Base-by-base conservation (phyloP, 2,113 vertebrate genomes). In the Cepphus grylle region DNA sequence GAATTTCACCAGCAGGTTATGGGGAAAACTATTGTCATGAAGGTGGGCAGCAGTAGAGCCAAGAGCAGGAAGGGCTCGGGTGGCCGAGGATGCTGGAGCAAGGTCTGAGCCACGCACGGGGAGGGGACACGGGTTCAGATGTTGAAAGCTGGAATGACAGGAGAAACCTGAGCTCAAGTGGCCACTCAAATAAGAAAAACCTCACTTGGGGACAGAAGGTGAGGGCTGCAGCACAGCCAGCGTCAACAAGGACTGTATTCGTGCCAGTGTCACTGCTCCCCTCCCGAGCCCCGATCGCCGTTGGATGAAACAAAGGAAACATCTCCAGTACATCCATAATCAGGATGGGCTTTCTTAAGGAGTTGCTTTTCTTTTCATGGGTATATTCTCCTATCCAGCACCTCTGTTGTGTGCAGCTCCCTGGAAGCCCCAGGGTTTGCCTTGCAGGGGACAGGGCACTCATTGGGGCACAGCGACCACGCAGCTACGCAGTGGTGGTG, bases 381-480 rank as follows among this genome's bases (percentile, higher is more conserved):
- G 12, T 27, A 11, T 65, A 25, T 47, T 62, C 13, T 61, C 29
- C 47, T 52, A 7, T 12, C 34, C 52, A 66, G 79, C 53, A 36
- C 6, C 17, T 65, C 56, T 36, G 3, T 5, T 6, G 1, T 1
- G 9, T 23, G 26, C 0, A 0, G 30, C 19, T 47, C 45, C 36
- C 66, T 42, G 67, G 32, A 52, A 56, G 62, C 52, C 65, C 25
- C 27, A 6, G 49, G 25, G 36, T 66, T 59, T 81, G 50, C 73
- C 63, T 8, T 40, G 73, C 29, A 76, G 62, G 45, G 78, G 53
- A 27, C 9, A 6, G 59, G 47, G 49, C 6, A 7, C 55, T 30
- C 8, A 7, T 3, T 3, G 15, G 55, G 45, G 61, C 25, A 22
- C 0, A 0, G 26, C 2, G 5, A 45, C 12, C 19, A 8, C 1